Conservation (phyloP, 2,888 invertebrate genomes). For the Diarsia rubi region DNA sequence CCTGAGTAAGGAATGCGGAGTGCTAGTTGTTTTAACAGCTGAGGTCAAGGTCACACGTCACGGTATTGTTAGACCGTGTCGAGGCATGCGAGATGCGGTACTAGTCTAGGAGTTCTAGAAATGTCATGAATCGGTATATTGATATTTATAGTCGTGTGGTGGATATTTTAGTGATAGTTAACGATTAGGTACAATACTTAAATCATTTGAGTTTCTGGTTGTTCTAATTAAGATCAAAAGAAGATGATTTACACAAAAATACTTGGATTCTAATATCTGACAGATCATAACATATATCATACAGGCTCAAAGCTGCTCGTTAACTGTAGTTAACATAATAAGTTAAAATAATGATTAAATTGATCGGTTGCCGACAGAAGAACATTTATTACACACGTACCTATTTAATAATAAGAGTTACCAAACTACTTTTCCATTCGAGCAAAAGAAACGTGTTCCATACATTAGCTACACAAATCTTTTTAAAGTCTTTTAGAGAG, state of each 20-base stretch:
- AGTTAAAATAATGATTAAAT: neutral
- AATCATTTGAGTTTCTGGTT: neutral
- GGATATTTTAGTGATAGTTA: neutral
- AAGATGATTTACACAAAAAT: neutral
- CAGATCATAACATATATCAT: neutral
- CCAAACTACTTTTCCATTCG: neutral
- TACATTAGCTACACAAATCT: conserved; percentile 38
- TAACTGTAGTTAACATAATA: neutral
- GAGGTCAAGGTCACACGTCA: conserved; percentile 36
- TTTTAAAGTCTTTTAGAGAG: conserved; percentile 15
- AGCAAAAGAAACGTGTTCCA: conserved; percentile 36
- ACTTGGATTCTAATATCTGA: neutral
- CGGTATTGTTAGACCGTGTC: neutral
- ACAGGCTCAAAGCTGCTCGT: neutral
- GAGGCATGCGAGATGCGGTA: neutral
- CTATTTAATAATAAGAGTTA: neutral
- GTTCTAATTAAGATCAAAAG: neutral
- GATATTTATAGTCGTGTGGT: conserved; percentile 5
- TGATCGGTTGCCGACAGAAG: neutral
- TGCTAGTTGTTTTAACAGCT: neutral
- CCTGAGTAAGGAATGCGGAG: neutral
- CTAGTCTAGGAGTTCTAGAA: conserved; percentile 4
- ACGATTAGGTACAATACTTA: neutral
- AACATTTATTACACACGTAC: neutral
- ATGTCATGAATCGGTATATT: neutral